Evolutionary conservation across 2,113 vertebrate species (phyloP), one percentile per base, ranked within the genome.

Genomic region (Nibea coibor): DNA sequence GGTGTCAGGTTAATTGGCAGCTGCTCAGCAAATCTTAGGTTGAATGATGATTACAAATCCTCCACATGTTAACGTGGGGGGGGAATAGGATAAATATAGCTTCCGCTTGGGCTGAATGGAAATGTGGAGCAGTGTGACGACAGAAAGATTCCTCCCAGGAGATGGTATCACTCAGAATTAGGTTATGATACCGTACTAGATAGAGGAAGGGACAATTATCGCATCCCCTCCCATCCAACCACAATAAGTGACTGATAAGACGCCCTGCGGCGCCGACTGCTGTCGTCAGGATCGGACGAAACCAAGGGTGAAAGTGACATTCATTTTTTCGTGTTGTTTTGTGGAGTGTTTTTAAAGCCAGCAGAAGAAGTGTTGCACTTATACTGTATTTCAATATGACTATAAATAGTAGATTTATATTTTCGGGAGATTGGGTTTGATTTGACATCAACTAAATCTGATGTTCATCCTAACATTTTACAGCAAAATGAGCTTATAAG

Each of bases 1-100:
- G 83, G 88, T 88, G 82, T 64, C 59, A 22, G 93, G 93, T 94
- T 95, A 95, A 95, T 95, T 95, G 88, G 87, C 86, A 94, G 91
- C 90, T 87, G 86, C 89, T 93, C 81, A 81, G 84, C 35, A 91
- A 92, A 92, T 94, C 93, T 94, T 92, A 91, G 88, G 93, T 94
- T 92, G 91, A 93, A 90, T 88, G 89, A 94, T 88, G 92, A 94
- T 94, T 91, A 93, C 90, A 90, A 94, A 91, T 89, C 87, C 85
- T 89, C 90, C 82, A 89, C 92, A 94, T 91, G 89, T 92, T 93
- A 92, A 87, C 64, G 31, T 48, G 66, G 43, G 53, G 10, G 12
- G 43, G 53, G 10, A 83, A 72, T n/a, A 51, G 68, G 79, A 93
- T 93, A 92, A 94, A 93, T 93, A 90, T 94, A 94, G 90, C 82